Evolutionary conservation across 1,140 invertebrate genomes (phyloP).

Genomic region (Nasonia longicornis): DNA sequence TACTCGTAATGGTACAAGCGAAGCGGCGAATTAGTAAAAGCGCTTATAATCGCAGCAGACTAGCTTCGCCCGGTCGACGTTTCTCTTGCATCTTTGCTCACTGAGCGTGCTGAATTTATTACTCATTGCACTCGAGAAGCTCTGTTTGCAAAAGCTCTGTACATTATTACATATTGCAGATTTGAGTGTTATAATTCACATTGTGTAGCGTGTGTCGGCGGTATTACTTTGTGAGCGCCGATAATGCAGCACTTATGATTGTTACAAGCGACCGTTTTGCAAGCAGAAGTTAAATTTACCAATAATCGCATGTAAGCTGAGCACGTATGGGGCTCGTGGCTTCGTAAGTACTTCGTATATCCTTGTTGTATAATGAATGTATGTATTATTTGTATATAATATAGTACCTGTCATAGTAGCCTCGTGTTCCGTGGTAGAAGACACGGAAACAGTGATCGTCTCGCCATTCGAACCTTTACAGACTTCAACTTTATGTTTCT

Average conservation of each 20-base stretch:
- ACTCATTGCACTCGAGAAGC: background rate
- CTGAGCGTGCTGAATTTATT: too few species aligned
- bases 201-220: background rate
- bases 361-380: conserved; percentile 13
- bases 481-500: conserved; percentile 73
- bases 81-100: too few species aligned
- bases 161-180: background rate
- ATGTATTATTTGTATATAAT: conserved; percentile 46
- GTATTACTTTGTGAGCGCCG: too few species aligned
- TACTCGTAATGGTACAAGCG: too few species aligned
- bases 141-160: conserved; percentile 25
- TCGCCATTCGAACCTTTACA: conserved; percentile 71
- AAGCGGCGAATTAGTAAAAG: too few species aligned
- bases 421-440: conserved; percentile 73
- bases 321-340: background rate
- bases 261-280: too few species aligned
- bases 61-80: too few species aligned
- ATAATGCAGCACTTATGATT: too few species aligned
- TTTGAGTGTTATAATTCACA: background rate
- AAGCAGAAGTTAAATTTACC: background rate
- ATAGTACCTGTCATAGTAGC: conserved; percentile 73
- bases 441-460: conserved; percentile 74
- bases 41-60: too few species aligned
- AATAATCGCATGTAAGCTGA: background rate
- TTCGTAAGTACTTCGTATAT: background rate